Evolutionary conservation across 2,113 vertebrate species (phyloP), one percentile per base, ranked within the genome.

Genomic region (Tamias sibiricus): DNA sequence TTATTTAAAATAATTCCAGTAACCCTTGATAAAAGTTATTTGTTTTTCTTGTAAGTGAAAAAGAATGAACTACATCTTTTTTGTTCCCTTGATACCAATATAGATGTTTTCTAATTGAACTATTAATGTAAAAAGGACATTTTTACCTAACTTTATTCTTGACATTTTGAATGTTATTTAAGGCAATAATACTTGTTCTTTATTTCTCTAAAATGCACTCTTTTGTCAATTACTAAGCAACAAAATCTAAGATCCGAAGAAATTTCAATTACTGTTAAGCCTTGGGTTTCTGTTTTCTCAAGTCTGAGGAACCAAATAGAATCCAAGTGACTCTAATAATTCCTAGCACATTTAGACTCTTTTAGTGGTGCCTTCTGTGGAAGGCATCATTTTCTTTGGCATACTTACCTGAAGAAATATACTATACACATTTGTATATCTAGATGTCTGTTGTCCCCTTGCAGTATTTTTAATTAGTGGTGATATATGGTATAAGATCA

Each of bases 131-230:
- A 87, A 91, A 87, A 84, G 40, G 13, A 8, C 4, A 79, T 32
- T 64, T 97, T 89, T 86, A 47, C 28, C 17, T 71, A 76, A 54
- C 30, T 44, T 76, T 76, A 74, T 54, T 94, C 37, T 80, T 54
- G 42, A 11, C 30, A 82, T 89, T 86, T 95, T 47, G 6, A 66
- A 12, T 71, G n/a, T 91, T 82, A 66, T 52, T 54, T 93, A 64
- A 62, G 16, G 59, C 6, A 92, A 49, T 76, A 42, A 37, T 49
- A 37, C 1, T 80, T 80, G 37, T 57, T 91, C 10, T 79, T 84
- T 91, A 83, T 80, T 64, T 94, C 22, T 94, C 47, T 89, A 79
- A 95, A 85, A 49, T 91, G 40, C 3, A 79, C 11, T 44, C 20
- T 68, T 75, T 72, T 64, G 32, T 74, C 40, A 40, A 47, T 81